Evolutionary conservation across 1,140 invertebrate genomes (phyloP), one percentile per base, ranked within the genome.

Genomic region (Maniola jurtina): DNA sequence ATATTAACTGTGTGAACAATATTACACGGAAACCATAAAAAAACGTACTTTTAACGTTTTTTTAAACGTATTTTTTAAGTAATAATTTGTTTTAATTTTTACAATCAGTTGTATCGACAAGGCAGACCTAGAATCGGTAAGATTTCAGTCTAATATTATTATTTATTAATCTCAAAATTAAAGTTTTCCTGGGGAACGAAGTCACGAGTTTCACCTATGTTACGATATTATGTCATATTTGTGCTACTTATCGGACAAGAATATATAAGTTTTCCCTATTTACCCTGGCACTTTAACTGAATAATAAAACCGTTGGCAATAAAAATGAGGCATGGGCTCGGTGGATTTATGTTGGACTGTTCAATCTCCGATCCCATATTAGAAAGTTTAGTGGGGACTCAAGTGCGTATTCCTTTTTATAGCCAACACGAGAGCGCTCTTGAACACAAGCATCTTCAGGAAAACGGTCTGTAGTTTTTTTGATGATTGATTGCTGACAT

Each of bases 341-440:
- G 48, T 55, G 57, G 25, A 16, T 61, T 66, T 66, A 66, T 61
- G 47, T 58, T 50, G 64, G 52, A 61, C 57, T 61, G 60, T 66
- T 66, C 64, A 66, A 66, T 66, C 64, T 66, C 64, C 57, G 38
- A 14, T 61, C 16, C 64, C 59, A 55, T 66, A 66, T 66, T 61
- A 66, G 64, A 61, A 66, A 66, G 35, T 66, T 66, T 61, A 61
- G 64, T 61, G 48, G 64, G 50, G 38, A 45, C 57, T 66, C 57
- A 36, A 66, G 58, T 61, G 50, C 38, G 64, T 61, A 66, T 61
- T 66, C 42, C 64, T 25, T 60, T 66, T 66, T 66, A 66, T 66
- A 55, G 35, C 35, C 40, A 14, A 42, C 48, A 55, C 58, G 48
- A 45, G 42, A 11, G 42, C 42, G 42, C 42, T 45, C 42, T 45